Evolutionary conservation across 2,113 vertebrate genomes (phyloP).

Genomic region (Perca fluviatilis): DNA sequence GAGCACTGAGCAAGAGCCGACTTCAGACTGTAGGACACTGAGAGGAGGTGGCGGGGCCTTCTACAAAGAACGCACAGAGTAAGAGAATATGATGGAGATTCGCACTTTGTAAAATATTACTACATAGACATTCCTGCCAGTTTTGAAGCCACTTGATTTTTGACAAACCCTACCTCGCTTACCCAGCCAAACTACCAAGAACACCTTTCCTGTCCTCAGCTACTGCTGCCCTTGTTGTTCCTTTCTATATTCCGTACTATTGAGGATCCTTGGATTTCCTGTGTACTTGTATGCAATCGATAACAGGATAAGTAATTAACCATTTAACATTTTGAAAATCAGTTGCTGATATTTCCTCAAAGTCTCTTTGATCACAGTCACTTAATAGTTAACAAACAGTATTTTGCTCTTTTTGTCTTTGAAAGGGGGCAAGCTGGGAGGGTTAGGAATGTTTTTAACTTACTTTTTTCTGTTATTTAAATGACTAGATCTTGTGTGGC

Average conservation of each 20-base stretch:
- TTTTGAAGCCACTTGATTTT: constrained; percentile 76
- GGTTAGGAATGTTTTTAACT: constrained; percentile 26
- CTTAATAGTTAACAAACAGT: constrained; percentile 20
- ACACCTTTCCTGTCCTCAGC: constrained; percentile 65
- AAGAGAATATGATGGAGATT: constrained; percentile 42
- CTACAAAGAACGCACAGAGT: constrained; percentile 53
- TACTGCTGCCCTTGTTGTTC: constrained; percentile 55
- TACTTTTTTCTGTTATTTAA: constrained; percentile 53
- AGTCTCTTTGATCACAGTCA: constrained; percentile 23
- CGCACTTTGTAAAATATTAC: constrained; percentile 65
- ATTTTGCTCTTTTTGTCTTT: constrained; percentile 27
- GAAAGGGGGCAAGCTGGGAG: background rate
- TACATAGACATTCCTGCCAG: constrained; percentile 79
- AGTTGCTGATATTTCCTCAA: constrained; percentile 27
- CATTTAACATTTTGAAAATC: constrained; percentile 23
- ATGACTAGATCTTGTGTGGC: constrained; percentile 28
- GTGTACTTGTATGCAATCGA: constrained; percentile 59
- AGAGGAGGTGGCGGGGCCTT: background rate
- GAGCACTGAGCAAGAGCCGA: constrained; percentile 15
- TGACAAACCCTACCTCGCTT: constrained; percentile 85
- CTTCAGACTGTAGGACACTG: constrained; percentile 28
- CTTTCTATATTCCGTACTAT: constrained; percentile 34
- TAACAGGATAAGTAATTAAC: constrained; percentile 57
- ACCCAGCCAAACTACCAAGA: constrained; percentile 84
- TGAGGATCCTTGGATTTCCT: constrained; percentile 42